Base-by-base conservation (phyloP, 2,888 invertebrate species). In the Eristalis tenax region DNA sequence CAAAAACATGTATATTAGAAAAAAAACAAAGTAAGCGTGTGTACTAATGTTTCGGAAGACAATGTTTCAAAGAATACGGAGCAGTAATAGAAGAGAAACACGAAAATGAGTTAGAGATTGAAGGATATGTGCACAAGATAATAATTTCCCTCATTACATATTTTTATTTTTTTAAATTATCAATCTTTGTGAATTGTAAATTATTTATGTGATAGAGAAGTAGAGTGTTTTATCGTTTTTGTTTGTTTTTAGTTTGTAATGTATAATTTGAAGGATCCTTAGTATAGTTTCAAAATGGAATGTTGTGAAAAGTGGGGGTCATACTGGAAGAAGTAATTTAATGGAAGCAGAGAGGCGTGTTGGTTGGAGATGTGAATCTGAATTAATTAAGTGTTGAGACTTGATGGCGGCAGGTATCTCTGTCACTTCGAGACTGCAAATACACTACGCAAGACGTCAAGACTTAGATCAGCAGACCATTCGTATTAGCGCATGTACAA, bases 1-100 rank as follows among this genome's bases (percentile, higher is more conserved):
- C 61, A 83, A 86, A 86, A 86, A 86, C 86, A 86, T 71, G 43
- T 78, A 82, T 77, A 40, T 78, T 68, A 35, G 23, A 43, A 40
- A 70, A 13, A 59, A 13, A 26, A 22, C 13, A 59, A 18, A 28
- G 32, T 66, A 71, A 70, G 61, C 35, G 38, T 77, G 71, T 73
- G 73, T 76, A 77, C 71, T 71, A 66, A 26, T 68, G 28, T 77
- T 82, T 65, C 18, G 64, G 43, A 74, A 26, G 35, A 13, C 23
- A 23, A 64, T 38, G 32, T 68, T 28, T 63, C 4, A 71, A 66
- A 66, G n/a, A 28, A 15, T 68, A 28, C 71, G 40, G 50, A 71
- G 61, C 40, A n/a, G n/a, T n/a, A n/a, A n/a, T n/a, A n/a, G n/a
- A 65, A 26, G 18, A 50, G 1, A 43, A 73, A 32, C 64, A 22